Evolutionary conservation across 2,113 vertebrate species (phyloP).

Genomic region (Chionis minor): DNA sequence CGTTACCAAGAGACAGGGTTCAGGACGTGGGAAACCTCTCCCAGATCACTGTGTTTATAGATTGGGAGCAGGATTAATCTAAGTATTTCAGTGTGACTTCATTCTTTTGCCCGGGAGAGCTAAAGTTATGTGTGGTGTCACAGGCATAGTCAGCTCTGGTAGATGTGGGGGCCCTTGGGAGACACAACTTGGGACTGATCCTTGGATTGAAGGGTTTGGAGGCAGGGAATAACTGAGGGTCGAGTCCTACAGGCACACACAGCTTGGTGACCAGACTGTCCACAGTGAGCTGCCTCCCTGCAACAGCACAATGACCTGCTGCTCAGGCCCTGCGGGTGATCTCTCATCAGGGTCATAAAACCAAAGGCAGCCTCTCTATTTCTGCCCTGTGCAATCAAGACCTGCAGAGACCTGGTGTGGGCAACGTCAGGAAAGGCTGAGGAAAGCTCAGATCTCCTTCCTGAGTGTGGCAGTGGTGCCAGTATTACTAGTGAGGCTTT

Average conservation of each 20-base stretch:
- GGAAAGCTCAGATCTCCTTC: not conserved
- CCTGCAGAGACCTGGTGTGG: not conserved
- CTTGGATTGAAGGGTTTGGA: not conserved
- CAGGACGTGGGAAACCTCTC: not conserved
- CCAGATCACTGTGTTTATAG: not conserved
- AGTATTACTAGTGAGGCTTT: not conserved
- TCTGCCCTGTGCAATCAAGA: not conserved
- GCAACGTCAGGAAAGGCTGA: not conserved
- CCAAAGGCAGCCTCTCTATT: not conserved
- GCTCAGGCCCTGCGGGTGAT: not conserved
- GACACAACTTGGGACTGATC: not conserved
- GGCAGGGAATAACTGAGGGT: no score
- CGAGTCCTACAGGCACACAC: not conserved
- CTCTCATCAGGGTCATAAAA: not conserved
- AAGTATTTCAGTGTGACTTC: not conserved
- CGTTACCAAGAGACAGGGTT: not conserved
- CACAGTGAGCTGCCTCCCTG: not conserved
- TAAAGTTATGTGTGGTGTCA: not conserved
- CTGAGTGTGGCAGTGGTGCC: rapidly evolving
- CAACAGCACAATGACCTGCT: not conserved
- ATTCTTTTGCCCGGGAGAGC: not conserved
- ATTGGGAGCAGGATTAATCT: not conserved
- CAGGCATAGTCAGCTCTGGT: not conserved
- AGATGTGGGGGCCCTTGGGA: not conserved
- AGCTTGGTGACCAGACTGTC: not conserved